Evolutionary conservation across 2,113 vertebrate genomes (phyloP).

Genomic region (Myotis lucifugus): DNA sequence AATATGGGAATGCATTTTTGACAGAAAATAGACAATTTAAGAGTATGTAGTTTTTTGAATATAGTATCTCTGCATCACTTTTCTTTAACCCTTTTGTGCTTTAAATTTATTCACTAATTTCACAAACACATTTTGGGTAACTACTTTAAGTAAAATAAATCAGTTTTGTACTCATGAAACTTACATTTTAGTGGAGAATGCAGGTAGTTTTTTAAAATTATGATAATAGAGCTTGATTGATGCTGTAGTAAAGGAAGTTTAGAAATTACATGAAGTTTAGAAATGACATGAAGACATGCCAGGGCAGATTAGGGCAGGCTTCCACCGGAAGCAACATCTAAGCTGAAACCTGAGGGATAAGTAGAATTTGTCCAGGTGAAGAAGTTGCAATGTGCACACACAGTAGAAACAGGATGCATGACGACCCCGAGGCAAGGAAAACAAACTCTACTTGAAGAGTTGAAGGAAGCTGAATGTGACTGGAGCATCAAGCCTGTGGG

Average conservation of each 20-base stretch:
- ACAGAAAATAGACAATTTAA: background rate
- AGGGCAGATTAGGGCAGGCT: background rate
- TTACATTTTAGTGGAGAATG: background rate
- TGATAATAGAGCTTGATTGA: background rate
- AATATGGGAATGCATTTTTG: background rate
- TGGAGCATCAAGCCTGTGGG: background rate
- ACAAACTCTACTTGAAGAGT: background rate
- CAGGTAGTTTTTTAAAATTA: background rate
- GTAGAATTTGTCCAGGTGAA: background rate
- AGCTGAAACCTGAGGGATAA: background rate
- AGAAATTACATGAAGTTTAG: background rate
- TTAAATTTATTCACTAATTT: slow-evolving; percentile 6
- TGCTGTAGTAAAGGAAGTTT: background rate
- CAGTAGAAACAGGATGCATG: background rate
- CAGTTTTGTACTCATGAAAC: background rate
- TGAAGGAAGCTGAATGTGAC: background rate
- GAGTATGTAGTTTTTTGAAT: background rate
- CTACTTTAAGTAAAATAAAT: background rate
- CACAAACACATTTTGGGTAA: background rate
- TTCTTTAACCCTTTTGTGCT: background rate
- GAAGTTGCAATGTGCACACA: background rate
- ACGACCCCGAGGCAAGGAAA: background rate
- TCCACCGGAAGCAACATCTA: background rate
- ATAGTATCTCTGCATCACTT: background rate
- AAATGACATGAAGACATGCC: background rate